A percentile compares a stretch with the other conserved stretches of the same genome.
Evolutionary conservation across 2,797 vertebrate genomes (phyloP).

Genomic region (Pangasius krempfi): DNA sequence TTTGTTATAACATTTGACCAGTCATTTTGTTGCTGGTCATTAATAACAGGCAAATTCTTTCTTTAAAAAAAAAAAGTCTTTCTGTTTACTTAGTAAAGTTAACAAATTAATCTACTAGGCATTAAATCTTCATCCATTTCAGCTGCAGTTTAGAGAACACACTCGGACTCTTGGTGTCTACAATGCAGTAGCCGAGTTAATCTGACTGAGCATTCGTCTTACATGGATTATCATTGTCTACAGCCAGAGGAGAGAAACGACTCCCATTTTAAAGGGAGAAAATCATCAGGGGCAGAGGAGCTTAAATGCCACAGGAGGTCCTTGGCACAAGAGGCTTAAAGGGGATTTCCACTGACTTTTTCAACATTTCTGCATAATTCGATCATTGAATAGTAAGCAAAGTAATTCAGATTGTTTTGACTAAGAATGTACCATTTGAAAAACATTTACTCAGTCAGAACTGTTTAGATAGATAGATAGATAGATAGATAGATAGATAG

Average conservation of each 20-base stretch:
- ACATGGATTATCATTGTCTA: conserved; percentile 36
- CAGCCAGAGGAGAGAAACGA: conserved; percentile 28
- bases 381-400: background rate
- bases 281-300: conserved; percentile 37
- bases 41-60: background rate
- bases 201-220: conserved; percentile 22
- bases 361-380: conserved; percentile 13
- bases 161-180: conserved; percentile 3
- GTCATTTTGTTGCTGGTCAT: background rate
- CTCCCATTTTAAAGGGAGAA: conserved; percentile 43
- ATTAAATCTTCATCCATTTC: background rate
- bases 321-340: conserved; percentile 52
- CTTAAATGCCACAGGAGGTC: conserved; percentile 56
- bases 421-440: background rate
- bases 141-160: background rate
- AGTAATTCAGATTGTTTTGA: too few relatives aligned
- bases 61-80: too few relatives aligned
- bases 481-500: background rate
- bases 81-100: background rate
- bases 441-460: background rate
- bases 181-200: conserved; percentile 18
- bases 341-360: background rate
- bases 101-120: background rate
- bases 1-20: background rate
- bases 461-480: too few relatives aligned